These are phyloP conservation scores for Xenops minutus DNA, from an alignment of 2,797 vertebrate genomes.

Conservation along the genomic window DNA sequence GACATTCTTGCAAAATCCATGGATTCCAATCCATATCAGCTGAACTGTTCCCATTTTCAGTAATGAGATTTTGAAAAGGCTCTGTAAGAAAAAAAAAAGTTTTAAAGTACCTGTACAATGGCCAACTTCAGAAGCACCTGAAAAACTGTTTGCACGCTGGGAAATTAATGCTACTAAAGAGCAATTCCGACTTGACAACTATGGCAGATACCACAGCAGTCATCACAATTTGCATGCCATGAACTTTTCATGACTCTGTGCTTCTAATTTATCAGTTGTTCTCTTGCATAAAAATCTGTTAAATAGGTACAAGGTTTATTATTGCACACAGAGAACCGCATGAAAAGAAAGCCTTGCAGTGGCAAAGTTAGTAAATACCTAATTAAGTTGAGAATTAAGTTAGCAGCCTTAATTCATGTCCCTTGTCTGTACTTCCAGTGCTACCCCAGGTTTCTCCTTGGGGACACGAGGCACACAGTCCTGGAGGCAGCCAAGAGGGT, in stretches of 20 bases:
- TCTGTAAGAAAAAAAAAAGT: background rate
- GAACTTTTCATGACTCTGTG: background rate
- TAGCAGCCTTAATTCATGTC: background rate
- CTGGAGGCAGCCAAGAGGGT: background rate
- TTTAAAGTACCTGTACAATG: background rate
- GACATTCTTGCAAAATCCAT: background rate
- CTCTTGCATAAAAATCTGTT: background rate
- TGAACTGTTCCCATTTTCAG: background rate
- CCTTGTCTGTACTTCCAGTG: background rate
- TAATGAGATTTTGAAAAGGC: constrained; percentile 12
- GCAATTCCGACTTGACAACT: background rate
- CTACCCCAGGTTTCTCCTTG: background rate
- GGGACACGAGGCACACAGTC: too few species aligned
- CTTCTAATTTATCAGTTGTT: background rate
- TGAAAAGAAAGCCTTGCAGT: background rate
- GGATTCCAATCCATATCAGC: background rate
- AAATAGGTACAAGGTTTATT: background rate
- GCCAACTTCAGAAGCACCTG: background rate
- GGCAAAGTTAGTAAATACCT: background rate
- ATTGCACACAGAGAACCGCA: background rate
- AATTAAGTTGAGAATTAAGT: background rate
- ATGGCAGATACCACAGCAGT: background rate
- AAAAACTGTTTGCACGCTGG: background rate
- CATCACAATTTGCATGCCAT: background rate
- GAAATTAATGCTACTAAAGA: background rate